Percentiles rank a stretch among this genome's conserved stretches.
Evolutionary conservation across 2,888 invertebrate species (phyloP).

Genomic region (Cantharis lateralis): DNA sequence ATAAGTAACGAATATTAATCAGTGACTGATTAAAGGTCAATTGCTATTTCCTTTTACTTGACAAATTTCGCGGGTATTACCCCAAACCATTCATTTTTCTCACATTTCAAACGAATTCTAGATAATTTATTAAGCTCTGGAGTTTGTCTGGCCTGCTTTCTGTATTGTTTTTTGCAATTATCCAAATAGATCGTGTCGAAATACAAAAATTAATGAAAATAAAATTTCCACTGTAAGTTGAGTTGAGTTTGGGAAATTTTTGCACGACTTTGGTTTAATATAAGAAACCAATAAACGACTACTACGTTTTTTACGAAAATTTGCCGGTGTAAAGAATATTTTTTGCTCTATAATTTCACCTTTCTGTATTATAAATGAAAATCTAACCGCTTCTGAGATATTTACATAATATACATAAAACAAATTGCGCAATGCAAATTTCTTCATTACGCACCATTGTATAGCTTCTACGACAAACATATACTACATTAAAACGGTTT

Average conservation of each 20-base stretch:
- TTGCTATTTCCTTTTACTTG: background rate
- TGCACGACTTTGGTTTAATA: background rate
- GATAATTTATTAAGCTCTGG: background rate
- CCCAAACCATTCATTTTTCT: background rate
- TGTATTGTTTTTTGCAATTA: background rate
- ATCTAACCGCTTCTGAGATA: background rate
- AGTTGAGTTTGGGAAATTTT: too few relatives aligned
- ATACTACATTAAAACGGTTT: too few relatives aligned
- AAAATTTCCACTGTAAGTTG: too few relatives aligned
- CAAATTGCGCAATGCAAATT: too few relatives aligned
- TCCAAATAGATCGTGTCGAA: background rate
- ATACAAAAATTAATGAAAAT: too few relatives aligned
- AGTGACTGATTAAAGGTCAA: background rate
- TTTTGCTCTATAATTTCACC: background rate
- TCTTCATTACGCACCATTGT: too few relatives aligned
- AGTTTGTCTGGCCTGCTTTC: background rate
- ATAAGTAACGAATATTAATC: background rate
- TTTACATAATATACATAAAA: background rate
- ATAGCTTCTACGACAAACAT: too few relatives aligned
- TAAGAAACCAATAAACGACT: background rate
- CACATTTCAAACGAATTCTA: background rate
- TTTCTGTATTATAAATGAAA: background rate
- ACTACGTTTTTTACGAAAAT: background rate
- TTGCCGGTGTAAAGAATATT: background rate
- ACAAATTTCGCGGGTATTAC: background rate